Conservation (phyloP, 2,113 vertebrate genomes). For the Syrmaticus mikado region DNA sequence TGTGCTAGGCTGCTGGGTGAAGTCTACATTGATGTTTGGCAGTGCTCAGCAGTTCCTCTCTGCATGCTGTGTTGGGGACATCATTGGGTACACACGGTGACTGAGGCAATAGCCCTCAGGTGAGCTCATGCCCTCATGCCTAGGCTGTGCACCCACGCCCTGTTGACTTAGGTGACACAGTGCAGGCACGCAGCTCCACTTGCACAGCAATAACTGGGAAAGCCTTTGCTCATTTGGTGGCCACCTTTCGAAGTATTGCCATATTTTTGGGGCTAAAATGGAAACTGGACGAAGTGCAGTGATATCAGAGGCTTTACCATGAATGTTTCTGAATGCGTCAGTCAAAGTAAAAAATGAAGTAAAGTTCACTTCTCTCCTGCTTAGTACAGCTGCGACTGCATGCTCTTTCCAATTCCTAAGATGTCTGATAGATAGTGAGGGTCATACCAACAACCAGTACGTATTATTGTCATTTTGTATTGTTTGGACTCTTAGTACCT, state of each 20-base stretch:
- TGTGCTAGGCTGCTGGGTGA: slow-evolving; percentile 34
- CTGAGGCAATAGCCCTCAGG: background rate
- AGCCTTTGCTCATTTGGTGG: background rate
- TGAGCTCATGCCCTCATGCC: background rate
- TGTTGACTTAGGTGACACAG: background rate
- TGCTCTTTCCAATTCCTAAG: background rate
- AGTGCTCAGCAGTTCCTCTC: background rate
- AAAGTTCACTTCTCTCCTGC: background rate
- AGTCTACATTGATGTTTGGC: slow-evolving; percentile 14
- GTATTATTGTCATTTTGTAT: background rate
- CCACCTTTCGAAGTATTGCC: background rate
- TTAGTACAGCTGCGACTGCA: background rate
- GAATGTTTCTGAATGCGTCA: background rate
- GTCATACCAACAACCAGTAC: background rate
- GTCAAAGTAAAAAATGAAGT: background rate
- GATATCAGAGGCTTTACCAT: slow-evolving; percentile 1
- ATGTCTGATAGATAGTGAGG: background rate
- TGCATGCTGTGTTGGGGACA: slow-evolving; percentile 33
- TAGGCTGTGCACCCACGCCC: too few species aligned
- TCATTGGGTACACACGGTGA: slow-evolving; percentile 9
- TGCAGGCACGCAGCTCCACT: background rate
- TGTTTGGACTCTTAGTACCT: background rate
- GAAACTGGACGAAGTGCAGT: background rate
- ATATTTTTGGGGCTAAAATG: accelerated
- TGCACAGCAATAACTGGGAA: background rate